Conservation (phyloP, 2,113 vertebrate genomes). For the Fulmarus glacialis region DNA sequence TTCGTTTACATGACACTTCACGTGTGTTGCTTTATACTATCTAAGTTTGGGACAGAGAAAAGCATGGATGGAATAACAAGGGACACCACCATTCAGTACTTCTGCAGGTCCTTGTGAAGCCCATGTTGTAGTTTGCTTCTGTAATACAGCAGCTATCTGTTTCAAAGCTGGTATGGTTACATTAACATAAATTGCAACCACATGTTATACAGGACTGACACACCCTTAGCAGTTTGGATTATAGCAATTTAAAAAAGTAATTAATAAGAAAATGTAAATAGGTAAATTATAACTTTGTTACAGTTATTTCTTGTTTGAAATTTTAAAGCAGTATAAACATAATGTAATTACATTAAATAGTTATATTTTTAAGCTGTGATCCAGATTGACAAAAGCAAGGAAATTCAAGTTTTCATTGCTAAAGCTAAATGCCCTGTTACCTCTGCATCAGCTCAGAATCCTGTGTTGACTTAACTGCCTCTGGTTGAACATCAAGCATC, state of each 20-base stretch:
- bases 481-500: not conserved
- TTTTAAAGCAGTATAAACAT: not conserved
- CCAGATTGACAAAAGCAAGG: not conserved
- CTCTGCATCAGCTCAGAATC: not conserved
- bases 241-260: not conserved
- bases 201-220: not conserved
- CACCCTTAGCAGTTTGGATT: not conserved
- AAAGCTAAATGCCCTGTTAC: not conserved
- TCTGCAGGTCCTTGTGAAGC: not conserved
- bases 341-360: not conserved
- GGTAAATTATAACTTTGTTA: not conserved
- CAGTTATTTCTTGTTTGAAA: not conserved
- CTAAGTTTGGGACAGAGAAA: not conserved
- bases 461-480: not conserved
- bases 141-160: not conserved
- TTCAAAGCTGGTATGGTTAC: not conserved
- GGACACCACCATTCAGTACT: not conserved
- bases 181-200: not conserved
- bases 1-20: not conserved
- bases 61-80: not conserved
- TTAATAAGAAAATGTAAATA: not conserved
- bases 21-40: not conserved
- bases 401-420: not conserved
- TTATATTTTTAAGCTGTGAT: not conserved
- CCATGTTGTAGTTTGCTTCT: not conserved